Percentiles rank a stretch among this genome's conserved stretches.
Evolutionary conservation across 2,888 invertebrate species (phyloP).

Genomic region (Parthenolecanium corni): DNA sequence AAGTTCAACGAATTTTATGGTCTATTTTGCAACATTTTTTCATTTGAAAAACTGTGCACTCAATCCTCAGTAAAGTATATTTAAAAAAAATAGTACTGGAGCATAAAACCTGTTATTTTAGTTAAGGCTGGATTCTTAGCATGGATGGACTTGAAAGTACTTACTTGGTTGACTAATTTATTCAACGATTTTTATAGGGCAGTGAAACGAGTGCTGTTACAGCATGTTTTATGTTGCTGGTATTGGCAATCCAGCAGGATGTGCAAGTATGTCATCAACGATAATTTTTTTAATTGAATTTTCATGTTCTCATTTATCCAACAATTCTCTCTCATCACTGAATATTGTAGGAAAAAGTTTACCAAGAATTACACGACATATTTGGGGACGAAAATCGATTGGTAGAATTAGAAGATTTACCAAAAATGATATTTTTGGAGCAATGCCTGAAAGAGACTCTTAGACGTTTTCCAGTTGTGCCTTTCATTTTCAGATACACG

Average conservation of each 20-base stretch:
- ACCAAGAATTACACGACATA: conserved; percentile 31
- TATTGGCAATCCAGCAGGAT: conserved; percentile 35
- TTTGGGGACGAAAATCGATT: conserved; percentile 34
- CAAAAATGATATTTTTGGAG: conserved; percentile 32
- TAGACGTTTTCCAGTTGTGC: conserved; percentile 30
- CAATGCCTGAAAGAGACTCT: conserved; percentile 33
- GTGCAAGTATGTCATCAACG: conserved; percentile 35
- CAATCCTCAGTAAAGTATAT: no score
- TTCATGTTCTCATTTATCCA: no score
- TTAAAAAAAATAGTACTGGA: no score
- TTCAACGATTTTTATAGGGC: conserved; percentile 32
- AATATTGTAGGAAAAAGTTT: conserved; percentile 31
- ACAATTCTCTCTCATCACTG: no score
- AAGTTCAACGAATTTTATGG: no score
- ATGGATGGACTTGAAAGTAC: no score
- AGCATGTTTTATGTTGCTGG: conserved; percentile 34
- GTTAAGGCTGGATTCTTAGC: no score
- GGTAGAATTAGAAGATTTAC: conserved; percentile 41
- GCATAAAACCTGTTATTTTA: no score
- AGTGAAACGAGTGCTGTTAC: conserved; percentile 36
- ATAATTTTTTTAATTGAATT: no score
- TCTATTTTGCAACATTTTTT: no score
- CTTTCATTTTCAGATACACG: conserved; percentile 31
- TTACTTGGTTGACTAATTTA: background rate
- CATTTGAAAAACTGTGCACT: no score